phyloP scores from a whole-genome alignment of 2,797 vertebrate genomes.

The Lepilemur septentrionalis region DNA sequence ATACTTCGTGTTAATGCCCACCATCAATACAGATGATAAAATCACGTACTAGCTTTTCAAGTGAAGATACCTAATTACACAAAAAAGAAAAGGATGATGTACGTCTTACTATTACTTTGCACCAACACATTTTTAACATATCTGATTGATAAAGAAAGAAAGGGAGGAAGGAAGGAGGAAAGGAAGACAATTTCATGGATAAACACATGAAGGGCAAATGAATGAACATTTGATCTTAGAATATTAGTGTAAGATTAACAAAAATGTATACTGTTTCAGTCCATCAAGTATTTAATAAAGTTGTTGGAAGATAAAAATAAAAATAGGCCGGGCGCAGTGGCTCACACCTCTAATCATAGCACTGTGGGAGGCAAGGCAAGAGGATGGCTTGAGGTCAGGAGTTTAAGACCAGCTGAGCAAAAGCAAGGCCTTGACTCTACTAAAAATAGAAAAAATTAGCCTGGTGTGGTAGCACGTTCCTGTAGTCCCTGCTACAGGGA shows the following conservation, averaged over 20 bases:
- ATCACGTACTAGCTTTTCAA: not conserved
- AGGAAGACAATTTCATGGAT: not conserved
- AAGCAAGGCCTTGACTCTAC: not conserved
- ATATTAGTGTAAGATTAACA: not conserved
- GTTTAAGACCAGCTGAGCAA: too few species aligned
- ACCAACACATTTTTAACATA: not conserved
- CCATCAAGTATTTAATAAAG: not conserved
- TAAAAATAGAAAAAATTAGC: not conserved
- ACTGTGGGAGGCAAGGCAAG: too few species aligned
- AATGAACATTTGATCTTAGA: slow-evolving; percentile 9
- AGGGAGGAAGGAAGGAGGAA: accelerated
- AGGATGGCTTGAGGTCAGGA: too few species aligned
- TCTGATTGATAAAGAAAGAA: not conserved
- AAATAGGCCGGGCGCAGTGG: too few species aligned
- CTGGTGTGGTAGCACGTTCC: not conserved
- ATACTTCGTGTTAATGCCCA: not conserved
- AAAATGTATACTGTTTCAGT: not conserved
- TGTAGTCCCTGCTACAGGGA: not conserved
- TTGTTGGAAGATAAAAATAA: not conserved
- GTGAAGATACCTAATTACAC: not conserved
- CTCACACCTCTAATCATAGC: too few species aligned
- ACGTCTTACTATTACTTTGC: not conserved
- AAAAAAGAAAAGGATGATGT: not conserved
- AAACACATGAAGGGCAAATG: not conserved
- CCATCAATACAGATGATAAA: not conserved